Percentiles rank a stretch among this genome's conserved stretches.
phyloP scores from a whole-genome alignment of 2,888 invertebrate species.

The Neoascia interrupta region DNA sequence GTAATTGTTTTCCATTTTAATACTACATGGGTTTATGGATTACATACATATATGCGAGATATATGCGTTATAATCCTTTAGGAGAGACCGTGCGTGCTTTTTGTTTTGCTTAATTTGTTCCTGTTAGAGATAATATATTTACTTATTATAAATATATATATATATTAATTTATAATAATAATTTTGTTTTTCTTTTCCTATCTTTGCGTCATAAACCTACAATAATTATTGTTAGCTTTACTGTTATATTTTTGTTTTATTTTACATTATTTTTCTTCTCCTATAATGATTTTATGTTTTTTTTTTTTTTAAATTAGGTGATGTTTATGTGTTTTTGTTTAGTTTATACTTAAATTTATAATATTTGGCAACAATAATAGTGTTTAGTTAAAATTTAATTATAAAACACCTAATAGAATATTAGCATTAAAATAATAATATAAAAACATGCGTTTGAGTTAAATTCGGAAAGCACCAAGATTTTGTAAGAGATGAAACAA shows the following conservation, averaged over 20 bases:
- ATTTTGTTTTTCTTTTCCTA: conserved; percentile 49
- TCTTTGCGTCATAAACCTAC: conserved; percentile 61
- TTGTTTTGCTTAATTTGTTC: conserved; percentile 58
- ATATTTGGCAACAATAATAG: conserved; percentile 70
- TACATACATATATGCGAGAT: conserved; percentile 65
- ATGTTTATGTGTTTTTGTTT: conserved; percentile 58
- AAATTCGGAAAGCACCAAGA: conserved; percentile 67
- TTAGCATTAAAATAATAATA: conserved; percentile 43
- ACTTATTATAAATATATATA: conserved; percentile 64
- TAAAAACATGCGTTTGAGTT: conserved; percentile 29
- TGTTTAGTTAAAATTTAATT: conserved; percentile 61
- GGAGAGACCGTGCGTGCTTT: conserved; percentile 70
- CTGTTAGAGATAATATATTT: conserved; percentile 51
- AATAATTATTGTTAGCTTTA: conserved; percentile 67
- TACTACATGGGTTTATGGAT: conserved; percentile 68
- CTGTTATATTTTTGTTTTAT: conserved; percentile 44
- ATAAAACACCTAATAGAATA: conserved; percentile 45
- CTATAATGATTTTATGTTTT: conserved; percentile 51
- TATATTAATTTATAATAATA: conserved; percentile 65
- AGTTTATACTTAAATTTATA: conserved; percentile 68
- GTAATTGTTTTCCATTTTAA: conserved; percentile 51
- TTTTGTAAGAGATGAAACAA: conserved; percentile 18
- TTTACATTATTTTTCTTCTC: conserved; percentile 51
- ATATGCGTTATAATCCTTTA: conserved; percentile 65
- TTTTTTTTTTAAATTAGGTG: conserved; percentile 42